Evolutionary conservation across 1,140 invertebrate species (phyloP), one percentile per base, ranked within the genome.

Genomic region (Drosophila parabipectinata): DNA sequence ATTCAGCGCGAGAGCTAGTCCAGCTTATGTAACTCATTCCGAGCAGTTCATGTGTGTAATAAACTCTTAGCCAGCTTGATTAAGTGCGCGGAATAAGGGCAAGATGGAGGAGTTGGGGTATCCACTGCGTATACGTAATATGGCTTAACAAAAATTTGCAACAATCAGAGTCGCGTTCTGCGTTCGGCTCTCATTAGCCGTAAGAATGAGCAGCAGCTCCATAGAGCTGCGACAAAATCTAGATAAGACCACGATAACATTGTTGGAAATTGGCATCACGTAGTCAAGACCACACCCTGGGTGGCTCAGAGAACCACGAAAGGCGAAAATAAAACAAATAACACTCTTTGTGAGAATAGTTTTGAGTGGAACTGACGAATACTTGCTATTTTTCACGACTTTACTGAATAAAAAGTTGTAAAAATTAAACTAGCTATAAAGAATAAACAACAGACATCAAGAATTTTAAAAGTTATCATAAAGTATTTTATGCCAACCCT

Each of bases 1-100:
- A 69, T 41, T 69, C 57, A 39, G 64, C 44, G 10, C 3, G 14
- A 48, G 34, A 55, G 28, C 58, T 15, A 26, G 34, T 24, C 14
- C 55, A 48, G 34, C 56, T 63, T 44, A 44, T 48, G 45, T 52
- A 73, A 53, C 47, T 41, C 45, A 45, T 61, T 53, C 47, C 21
- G 44, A 45, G 71, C 52, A 78, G 34, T 59, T 85, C 64, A 71
- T 77, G 73, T 80, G 63, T 62, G 57, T 75, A 85, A 85, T 81
- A 64, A 81, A 81, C 69, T 62, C 48, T 37, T 66, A 55, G 37
- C 44, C 34, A 30, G 24, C 57, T 59, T 66, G 67, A 88, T 76
- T 62, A 82, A 88, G 83, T 82, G 62, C 57, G 41, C 67, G 56
- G 54, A 76, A 76, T 79, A 76, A 72, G 21, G 21, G 21, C 2